phyloP scores from a whole-genome alignment of 2,113 vertebrate species.

The Vidua chalybeata region DNA sequence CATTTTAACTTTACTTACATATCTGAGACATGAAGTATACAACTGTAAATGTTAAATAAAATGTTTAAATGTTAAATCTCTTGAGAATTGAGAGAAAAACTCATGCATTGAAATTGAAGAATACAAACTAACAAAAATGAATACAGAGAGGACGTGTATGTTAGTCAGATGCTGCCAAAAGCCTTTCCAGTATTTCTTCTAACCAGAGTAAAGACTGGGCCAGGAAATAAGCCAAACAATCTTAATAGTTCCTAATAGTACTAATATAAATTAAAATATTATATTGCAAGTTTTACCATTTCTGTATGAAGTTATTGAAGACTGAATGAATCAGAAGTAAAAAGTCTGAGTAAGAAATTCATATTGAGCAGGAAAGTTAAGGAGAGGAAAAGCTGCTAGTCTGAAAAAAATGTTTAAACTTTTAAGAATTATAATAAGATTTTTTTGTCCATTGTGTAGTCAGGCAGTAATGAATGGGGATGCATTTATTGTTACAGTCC shows the following conservation, averaged over 20 bases:
- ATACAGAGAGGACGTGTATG: neutral
- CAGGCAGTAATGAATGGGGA: neutral
- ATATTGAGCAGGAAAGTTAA: neutral
- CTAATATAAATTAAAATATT: neutral
- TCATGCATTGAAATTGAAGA: neutral
- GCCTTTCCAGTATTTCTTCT: neutral
- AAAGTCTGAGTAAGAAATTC: neutral
- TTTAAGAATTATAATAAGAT: neutral
- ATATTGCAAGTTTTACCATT: neutral
- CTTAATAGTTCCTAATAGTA: neutral
- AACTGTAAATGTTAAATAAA: neutral
- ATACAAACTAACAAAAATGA: neutral
- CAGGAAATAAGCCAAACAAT: neutral
- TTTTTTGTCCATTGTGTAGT: neutral
- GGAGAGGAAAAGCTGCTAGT: neutral
- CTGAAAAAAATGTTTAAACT: neutral
- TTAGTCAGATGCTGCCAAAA: neutral
- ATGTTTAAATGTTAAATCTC: neutral
- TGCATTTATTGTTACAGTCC: neutral
- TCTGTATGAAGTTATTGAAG: neutral
- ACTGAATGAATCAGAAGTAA: neutral
- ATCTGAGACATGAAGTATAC: neutral
- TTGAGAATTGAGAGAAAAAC: neutral
- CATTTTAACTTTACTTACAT: neutral
- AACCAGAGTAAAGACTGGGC: neutral